Evolutionary conservation across 1,140 invertebrate genomes (phyloP), one percentile per base, ranked within the genome.

Genomic region (Elymnias hypermnestra): DNA sequence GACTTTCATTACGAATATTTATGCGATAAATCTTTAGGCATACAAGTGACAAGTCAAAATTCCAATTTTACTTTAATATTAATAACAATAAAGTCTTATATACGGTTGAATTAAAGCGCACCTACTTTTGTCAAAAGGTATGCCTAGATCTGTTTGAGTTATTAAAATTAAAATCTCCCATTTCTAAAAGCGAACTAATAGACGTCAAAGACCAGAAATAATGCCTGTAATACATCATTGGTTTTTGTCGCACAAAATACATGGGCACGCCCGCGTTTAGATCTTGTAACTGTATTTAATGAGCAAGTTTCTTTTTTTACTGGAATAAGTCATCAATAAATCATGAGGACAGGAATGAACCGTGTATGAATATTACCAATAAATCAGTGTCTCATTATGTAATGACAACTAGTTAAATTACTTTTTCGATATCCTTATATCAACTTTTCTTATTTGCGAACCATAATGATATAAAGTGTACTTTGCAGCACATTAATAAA

Each of bases 231-330:
- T 76, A 72, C 63, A 82, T 78, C 74, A 72, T 63, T 39, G 53
- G 66, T 73, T 73, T 75, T 77, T 82, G 71, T 77, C 64, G 55
- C 63, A 35, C 25, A 58, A 47, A 66, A 62, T 44, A 33, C 59
- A 68, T 56, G 62, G 57, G 48, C 60, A 55, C 59, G 55, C 57
- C 61, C 40, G 53, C 43, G 23, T 56, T 66, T 61, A 65, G 42
- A 42, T 52, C 33, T 45, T 52, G 54, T 69, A 76, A 70, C 68
- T 72, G 63, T 66, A 58, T 59, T 44, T 63, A 62, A 61, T 65
- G 53, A 61, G 62, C 41, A 33, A 15, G 21, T 38, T 47, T 57
- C 53, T 63, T 63, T 53, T 51, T 28, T 22, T 21, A 37, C 46
- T 33, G 29, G 4, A 54, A 46, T 47, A 48, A 9, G 23, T 40